phyloP scores from a whole-genome alignment of 2,888 invertebrate genomes.

The Polyploca ridens region DNA sequence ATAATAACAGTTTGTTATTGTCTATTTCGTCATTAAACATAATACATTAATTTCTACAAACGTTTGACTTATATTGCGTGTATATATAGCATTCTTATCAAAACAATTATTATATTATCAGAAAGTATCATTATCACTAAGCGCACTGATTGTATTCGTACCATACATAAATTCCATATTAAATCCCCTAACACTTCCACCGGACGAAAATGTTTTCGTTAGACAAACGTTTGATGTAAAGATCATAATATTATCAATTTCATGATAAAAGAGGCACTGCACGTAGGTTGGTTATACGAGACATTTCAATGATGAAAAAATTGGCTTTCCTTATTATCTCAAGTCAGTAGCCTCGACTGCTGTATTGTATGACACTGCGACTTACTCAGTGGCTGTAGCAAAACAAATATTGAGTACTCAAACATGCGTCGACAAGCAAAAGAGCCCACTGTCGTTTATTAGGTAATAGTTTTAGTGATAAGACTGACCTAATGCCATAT shows the following conservation, averaged over 20 bases:
- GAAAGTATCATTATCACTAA: background rate
- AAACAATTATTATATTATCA: background rate
- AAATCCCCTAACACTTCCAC: background rate
- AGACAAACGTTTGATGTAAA: background rate
- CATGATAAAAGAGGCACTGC: conserved; percentile 2
- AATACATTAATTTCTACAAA: background rate
- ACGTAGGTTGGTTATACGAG: background rate
- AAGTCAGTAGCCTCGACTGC: background rate
- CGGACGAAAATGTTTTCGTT: background rate
- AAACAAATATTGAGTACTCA: conserved; percentile 8
- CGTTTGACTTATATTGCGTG: background rate
- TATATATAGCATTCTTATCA: background rate
- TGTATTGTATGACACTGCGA: background rate
- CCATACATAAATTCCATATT: background rate
- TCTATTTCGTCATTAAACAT: no score
- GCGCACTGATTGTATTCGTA: conserved; percentile 5
- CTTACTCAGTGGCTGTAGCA: background rate
- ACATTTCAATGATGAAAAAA: background rate
- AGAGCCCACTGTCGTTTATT: background rate
- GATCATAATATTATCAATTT: conserved; percentile 2
- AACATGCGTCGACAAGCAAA: background rate
- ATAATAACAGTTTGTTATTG: no score
- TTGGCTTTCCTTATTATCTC: background rate
- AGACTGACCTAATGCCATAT: conserved; percentile 7
- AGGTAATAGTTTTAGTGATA: conserved; percentile 6